Base-by-base conservation (phyloP, 2,797 vertebrate species). In the Momotus momota region DNA sequence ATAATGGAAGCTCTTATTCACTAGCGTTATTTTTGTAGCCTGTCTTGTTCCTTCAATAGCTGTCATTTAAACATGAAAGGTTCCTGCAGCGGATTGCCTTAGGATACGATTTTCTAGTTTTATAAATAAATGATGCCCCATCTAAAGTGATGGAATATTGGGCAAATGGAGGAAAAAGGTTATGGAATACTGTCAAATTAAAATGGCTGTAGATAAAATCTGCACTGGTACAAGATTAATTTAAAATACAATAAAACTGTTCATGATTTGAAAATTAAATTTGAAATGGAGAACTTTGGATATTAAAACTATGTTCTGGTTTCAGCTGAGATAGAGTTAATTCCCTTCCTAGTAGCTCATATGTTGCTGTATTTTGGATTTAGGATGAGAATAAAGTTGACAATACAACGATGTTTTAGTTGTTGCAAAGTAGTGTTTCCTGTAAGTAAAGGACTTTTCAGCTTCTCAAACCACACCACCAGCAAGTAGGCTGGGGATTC, bases 21-120 rank as follows among this genome's bases (percentile, higher is more conserved):
- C 58, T 60, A 77, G n/a, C 55, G 85, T 96, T 96, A 95, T 88
- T 97, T 96, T 96, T 95, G 77, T 95, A 95, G 41, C 40, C 54
- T 41, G 31, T 91, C 92, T 96, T 96, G 66, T 94, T 97, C 83
- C 72, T 95, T 94, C 86, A 89, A 94, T 90, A 95, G 90, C 58
- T 94, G 83, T 96, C 95, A 96, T 95, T 98, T 97, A 94, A 98
- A 95, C 83, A 84, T 95, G 87, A 97, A 96, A 95, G 49, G 35
- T 96, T 96, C 83, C 79, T 93, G 46, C 86, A 82, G 77, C 94
- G 54, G 17, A 75, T 72, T 92, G 94, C 94, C 96, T 96, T 66
- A 94, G 94, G 96, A 87, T 94, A 97, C 60, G 62, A 93, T 94
- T 96, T 96, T 96, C 78, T 93, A 72, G 15, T 93, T 94, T 96